Base-by-base conservation (phyloP, 2,888 invertebrate species). In the Orthosia gracilis region DNA sequence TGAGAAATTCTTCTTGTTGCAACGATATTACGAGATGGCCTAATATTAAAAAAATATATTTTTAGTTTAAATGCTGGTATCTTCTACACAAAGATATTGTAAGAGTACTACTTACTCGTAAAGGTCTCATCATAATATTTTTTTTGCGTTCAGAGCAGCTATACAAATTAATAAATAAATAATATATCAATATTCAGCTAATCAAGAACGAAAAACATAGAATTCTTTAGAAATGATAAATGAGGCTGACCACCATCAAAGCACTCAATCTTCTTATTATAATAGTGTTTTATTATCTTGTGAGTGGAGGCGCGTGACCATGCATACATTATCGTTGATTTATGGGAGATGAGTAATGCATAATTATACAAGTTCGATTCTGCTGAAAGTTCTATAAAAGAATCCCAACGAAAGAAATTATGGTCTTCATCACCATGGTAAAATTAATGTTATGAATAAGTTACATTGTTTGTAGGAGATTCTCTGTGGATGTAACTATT, bases 241-340 rank as follows among this genome's bases (percentile, higher is more conserved):
- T 3, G 23, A 40, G 18, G 0, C 40, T 21, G 49, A 21, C 40
- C 66, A 66, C 26, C 31, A 47, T 73, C 23, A 9, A n/a, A 23
- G 23, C 57, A 52, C 58, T 75, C 13, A 13, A 31, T 54, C 47
- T 54, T 50, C 52, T 47, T 58, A 73, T 74, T 65, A 54, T 49
- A 74, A 59, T 74, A 58, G 26, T n/a, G 59, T 49, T 23, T 54
- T 64, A 69, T 79, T 70, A 70, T 74, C 62, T 58, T 55, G 11
- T 59, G 58, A 59, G 49, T 57, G 64, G 21, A 0, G 66, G 40
- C 66, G 58, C 80, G 76, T 74, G 80, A 59, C 62, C 47, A 21
- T 59, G 68, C 74, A 83, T 79, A 69, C 21, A 63, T 78, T 67
- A 73, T 9, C 40, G 21, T 62, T 75, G 75, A 75, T 50, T 75